Evolutionary conservation across 2,113 vertebrate species (phyloP).

Genomic region (Echinops telfairi): DNA sequence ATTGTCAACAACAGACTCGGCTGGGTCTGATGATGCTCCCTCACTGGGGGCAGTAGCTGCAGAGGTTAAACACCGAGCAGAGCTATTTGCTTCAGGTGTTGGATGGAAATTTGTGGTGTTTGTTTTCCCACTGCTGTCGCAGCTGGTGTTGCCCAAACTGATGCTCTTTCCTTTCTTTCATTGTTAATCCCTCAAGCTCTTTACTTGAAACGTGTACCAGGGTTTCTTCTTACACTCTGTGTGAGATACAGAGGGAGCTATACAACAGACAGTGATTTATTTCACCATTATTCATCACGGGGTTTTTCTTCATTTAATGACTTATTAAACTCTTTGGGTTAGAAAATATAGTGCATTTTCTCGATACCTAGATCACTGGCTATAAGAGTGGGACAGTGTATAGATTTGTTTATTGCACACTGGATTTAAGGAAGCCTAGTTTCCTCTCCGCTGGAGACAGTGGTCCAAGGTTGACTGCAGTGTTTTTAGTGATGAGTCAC

Average conservation of each 20-base stretch:
- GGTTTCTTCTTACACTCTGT: not conserved
- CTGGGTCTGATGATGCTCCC: not conserved
- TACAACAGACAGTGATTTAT: not conserved
- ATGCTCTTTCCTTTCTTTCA: slow-evolving; percentile 23
- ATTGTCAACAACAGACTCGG: not conserved
- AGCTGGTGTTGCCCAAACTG: not conserved
- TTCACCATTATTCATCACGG: not conserved
- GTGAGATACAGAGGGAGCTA: not conserved
- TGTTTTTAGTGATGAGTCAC: not conserved
- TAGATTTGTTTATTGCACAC: not conserved
- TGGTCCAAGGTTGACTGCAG: not conserved
- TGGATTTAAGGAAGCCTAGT: not conserved
- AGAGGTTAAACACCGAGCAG: fast-evolving
- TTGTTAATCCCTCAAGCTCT: not conserved
- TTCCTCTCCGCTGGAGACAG: not conserved
- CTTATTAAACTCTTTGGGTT: slow-evolving; percentile 47
- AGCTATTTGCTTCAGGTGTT: not conserved
- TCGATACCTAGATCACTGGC: not conserved
- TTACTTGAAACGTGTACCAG: not conserved
- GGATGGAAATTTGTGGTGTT: not conserved
- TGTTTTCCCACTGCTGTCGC: not conserved
- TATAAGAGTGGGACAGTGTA: not conserved
- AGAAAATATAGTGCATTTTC: slow-evolving; percentile 40
- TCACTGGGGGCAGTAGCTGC: not conserved
- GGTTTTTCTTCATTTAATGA: not conserved